Evolutionary conservation across 2,797 vertebrate genomes (phyloP).

Genomic region (Buceros bicornis): DNA sequence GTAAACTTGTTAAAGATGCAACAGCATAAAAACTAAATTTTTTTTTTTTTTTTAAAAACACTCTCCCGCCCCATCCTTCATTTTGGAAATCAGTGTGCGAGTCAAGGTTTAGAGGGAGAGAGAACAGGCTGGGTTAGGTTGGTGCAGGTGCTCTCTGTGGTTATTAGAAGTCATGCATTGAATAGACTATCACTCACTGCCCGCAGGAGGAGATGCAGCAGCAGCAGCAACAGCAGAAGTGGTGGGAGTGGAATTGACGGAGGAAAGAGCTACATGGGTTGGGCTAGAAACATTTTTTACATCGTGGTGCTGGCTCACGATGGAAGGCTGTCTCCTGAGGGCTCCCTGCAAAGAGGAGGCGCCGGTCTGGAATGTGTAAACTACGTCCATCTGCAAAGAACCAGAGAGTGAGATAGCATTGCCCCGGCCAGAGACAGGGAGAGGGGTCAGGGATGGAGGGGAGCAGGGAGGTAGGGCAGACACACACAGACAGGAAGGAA

Average conservation of each 20-base stretch:
- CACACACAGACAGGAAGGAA: constrained; percentile 33
- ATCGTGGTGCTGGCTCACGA: constrained; percentile 97
- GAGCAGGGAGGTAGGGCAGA: constrained; percentile 41
- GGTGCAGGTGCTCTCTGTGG: constrained; percentile 80
- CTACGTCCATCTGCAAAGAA: constrained; percentile 99
- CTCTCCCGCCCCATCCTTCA: constrained; percentile 44
- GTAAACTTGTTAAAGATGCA: constrained; percentile 18
- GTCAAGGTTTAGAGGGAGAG: constrained; percentile 70
- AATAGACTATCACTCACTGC: constrained; percentile 96
- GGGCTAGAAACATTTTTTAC: constrained; percentile 98
- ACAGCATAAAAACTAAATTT: background rate
- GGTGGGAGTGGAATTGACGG: constrained; percentile 91
- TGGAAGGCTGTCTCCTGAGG: constrained; percentile 96
- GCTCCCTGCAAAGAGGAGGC: constrained; percentile 92
- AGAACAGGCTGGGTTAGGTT: constrained; percentile 76
- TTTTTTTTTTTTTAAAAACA: background rate
- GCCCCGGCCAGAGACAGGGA: constrained; percentile 60
- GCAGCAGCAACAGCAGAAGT: constrained; percentile 85
- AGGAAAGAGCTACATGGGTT: constrained; percentile 94
- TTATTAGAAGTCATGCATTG: constrained; percentile 84
- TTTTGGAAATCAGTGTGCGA: constrained; percentile 32
- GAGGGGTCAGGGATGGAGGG: background rate
- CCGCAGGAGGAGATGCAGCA: constrained; percentile 87
- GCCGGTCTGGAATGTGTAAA: constrained; percentile 99
- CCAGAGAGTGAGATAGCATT: constrained; percentile 84